Percentiles rank a stretch among this genome's conserved stretches.
These are phyloP conservation scores for Oscheius sp. DNA, from an alignment of 2,888 invertebrate species.

Conservation along the genomic window DNA sequence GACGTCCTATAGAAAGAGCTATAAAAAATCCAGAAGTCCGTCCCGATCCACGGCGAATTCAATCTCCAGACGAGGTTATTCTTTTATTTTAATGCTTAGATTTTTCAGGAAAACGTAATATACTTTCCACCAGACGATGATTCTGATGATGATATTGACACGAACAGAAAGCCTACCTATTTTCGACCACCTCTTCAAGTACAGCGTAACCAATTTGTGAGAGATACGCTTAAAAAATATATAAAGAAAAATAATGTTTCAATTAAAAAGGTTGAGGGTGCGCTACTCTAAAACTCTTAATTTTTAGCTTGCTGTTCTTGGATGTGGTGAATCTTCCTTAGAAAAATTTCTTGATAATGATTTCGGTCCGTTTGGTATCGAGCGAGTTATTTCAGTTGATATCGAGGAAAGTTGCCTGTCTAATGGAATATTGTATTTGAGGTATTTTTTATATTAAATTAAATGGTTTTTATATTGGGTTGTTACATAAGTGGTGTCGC, in stretches of 20 bases:
- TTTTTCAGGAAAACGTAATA: background rate
- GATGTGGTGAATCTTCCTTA: constrained; percentile 54
- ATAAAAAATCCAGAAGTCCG: constrained; percentile 5
- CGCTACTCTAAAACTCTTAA: background rate
- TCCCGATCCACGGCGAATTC: background rate
- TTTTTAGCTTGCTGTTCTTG: constrained; percentile 41
- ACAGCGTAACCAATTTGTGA: constrained; percentile 21
- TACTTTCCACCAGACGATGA: constrained; percentile 11
- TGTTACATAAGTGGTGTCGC: too few species aligned
- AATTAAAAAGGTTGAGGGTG: constrained; percentile 13
- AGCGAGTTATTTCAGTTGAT: constrained; percentile 48
- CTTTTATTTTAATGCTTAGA: background rate
- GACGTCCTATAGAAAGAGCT: background rate
- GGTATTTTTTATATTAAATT: too few species aligned
- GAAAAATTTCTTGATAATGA: constrained; percentile 37
- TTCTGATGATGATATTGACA: background rate
- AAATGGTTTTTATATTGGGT: too few species aligned
- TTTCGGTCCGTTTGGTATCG: constrained; percentile 33
- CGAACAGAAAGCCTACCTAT: background rate
- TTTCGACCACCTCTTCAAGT: constrained; percentile 32
- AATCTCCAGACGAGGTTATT: background rate
- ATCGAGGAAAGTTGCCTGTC: constrained; percentile 41
- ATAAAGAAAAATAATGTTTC: background rate
- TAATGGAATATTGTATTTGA: constrained; percentile 39
- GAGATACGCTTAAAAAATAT: constrained; percentile 8